Percentiles rank a stretch among this genome's conserved stretches.
phyloP scores from a whole-genome alignment of 2,113 vertebrate genomes.

The Asarcornis scutulata region DNA sequence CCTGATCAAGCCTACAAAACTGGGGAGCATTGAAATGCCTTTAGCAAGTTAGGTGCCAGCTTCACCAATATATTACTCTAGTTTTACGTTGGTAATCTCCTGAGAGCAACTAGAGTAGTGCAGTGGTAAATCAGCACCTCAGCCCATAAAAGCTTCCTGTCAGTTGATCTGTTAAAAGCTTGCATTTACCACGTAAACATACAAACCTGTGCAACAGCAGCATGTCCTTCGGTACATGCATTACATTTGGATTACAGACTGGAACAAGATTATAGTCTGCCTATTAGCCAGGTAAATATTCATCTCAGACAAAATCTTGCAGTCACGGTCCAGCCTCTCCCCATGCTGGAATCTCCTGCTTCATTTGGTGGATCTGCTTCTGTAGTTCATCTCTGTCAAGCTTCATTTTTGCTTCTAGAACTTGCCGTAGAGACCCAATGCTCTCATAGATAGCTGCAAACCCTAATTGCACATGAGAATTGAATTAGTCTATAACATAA shows the following conservation, averaged over 20 bases:
- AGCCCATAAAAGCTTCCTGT: background rate
- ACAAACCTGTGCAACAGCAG: slow-evolving; percentile 41
- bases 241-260: background rate
- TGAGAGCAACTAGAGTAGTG: slow-evolving; percentile 28
- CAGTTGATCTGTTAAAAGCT: background rate
- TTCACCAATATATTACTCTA: slow-evolving; percentile 30
- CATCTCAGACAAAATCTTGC: background rate
- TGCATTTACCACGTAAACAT: slow-evolving; percentile 6
- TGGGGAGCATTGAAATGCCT: background rate
- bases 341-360: slow-evolving; percentile 71
- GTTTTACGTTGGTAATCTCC: slow-evolving; percentile 4
- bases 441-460: slow-evolving; percentile 84
- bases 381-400: slow-evolving; percentile 81
- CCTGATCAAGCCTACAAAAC: background rate
- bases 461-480: slow-evolving; percentile 62
- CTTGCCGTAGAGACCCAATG: slow-evolving; percentile 81
- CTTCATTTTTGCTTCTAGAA: slow-evolving; percentile 82
- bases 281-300: background rate
- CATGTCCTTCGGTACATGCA: slow-evolving; percentile 58
- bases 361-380: slow-evolving; percentile 80
- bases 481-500: background rate
- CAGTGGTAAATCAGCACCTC: slow-evolving; percentile 17
- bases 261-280: background rate
- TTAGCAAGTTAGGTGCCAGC: background rate
- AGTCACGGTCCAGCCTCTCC: slow-evolving; percentile 22